Evolutionary conservation across 2,113 vertebrate genomes (phyloP).

Genomic region (Phyllostomus hastatus): DNA sequence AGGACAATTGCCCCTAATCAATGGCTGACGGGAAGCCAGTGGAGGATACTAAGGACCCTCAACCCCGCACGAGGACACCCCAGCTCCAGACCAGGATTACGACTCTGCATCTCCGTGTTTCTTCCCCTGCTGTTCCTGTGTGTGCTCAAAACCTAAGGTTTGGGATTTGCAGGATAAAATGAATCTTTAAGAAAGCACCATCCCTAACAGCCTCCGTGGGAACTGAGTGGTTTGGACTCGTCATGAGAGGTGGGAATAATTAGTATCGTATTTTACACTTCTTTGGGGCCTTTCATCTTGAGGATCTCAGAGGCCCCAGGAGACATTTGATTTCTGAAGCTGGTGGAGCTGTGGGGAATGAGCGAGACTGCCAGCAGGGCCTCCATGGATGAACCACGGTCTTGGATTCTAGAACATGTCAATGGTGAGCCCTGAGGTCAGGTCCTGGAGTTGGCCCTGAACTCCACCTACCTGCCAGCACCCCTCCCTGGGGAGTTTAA

Average conservation of each 20-base stretch:
- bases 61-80: background rate
- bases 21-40: background rate
- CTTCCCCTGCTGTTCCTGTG: background rate
- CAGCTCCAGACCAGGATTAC: slow-evolving; percentile 15
- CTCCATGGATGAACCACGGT: background rate
- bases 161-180: slow-evolving; percentile 11
- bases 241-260: slow-evolving; percentile 18
- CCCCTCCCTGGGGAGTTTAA: background rate
- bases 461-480: no score
- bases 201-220: slow-evolving; percentile 23
- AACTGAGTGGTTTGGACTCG: background rate
- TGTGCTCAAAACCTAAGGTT: background rate
- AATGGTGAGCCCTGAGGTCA: background rate
- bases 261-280: background rate
- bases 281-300: slow-evolving; percentile 25
- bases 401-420: background rate
- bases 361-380: background rate
- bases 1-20: slow-evolving; percentile 10
- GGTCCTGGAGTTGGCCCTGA: background rate
- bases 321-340: slow-evolving; percentile 40
- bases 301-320: slow-evolving; percentile 21
- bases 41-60: background rate
- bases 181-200: slow-evolving; percentile 45
- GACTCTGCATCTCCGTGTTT: slow-evolving; percentile 33
- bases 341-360: background rate